A percentile compares a stretch with the other conserved stretches of the same genome.
phyloP scores from a whole-genome alignment of 2,888 invertebrate genomes.

The Drosophila basisetae region DNA sequence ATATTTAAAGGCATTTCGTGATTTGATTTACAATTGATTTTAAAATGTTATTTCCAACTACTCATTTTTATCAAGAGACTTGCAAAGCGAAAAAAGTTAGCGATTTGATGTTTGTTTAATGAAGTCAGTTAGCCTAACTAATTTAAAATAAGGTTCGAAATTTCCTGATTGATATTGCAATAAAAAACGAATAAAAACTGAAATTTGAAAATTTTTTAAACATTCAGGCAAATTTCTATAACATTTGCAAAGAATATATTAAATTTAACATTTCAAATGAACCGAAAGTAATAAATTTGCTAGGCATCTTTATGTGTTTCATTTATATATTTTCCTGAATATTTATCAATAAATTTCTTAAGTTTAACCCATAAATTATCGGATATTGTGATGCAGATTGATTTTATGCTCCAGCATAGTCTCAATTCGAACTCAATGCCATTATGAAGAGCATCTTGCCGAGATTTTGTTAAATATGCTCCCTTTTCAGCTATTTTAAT shows the following conservation, averaged over 20 bases:
- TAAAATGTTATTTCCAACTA: not conserved
- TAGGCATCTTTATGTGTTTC: not conserved
- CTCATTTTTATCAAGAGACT: not conserved
- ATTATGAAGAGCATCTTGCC: not conserved
- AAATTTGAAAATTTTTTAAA: not conserved
- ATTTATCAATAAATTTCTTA: not conserved
- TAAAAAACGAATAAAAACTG: not conserved
- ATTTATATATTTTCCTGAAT: not conserved
- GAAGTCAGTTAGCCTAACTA: not conserved
- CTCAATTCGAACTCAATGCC: not conserved
- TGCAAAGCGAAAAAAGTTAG: not conserved
- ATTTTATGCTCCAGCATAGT: not conserved
- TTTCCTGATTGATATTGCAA: not conserved
- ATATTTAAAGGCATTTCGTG: slow-evolving; percentile 26
- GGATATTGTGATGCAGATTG: not conserved
- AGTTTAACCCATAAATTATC: not conserved
- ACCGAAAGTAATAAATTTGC: not conserved
- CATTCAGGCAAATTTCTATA: not conserved
- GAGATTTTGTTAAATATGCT: not conserved
- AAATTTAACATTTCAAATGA: not conserved
- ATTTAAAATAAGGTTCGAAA: not conserved
- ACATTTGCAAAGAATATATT: not conserved
- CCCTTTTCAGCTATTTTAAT: not conserved
- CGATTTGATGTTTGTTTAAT: not conserved
- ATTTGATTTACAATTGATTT: slow-evolving; percentile 18